phyloP scores from a whole-genome alignment of 2,113 vertebrate genomes.

The Willisornis vidua region DNA sequence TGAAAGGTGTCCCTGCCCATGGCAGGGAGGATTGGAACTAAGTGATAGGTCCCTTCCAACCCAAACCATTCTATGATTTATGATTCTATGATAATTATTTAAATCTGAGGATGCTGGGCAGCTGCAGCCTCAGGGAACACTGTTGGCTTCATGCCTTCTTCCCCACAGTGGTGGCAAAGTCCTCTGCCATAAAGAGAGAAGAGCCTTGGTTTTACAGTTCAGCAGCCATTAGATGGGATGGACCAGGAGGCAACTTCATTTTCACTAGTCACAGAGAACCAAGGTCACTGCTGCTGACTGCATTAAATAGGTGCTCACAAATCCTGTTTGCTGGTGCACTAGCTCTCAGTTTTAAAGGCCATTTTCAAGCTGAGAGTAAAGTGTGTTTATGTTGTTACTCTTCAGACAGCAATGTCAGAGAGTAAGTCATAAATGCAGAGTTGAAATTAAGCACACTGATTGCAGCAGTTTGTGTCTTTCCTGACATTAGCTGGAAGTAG shows the following conservation, averaged over 20 bases:
- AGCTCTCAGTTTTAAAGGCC: neutral
- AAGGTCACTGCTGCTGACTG: neutral
- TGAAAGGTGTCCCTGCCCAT: neutral
- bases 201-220: neutral
- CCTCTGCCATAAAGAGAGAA: neutral
- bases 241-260: neutral
- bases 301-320: neutral
- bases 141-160: neutral
- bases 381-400: neutral
- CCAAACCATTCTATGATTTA: neutral
- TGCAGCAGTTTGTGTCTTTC: neutral
- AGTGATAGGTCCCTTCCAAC: neutral
- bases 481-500: neutral
- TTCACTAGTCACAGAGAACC: neutral
- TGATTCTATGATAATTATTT: neutral
- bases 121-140: neutral
- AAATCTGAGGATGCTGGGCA: neutral
- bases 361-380: conserved; percentile 4
- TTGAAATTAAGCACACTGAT: neutral
- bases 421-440: neutral
- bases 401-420: neutral
- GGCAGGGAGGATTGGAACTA: neutral
- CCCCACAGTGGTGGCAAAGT: neutral
- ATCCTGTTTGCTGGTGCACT: neutral
- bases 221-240: neutral